phyloP scores from a whole-genome alignment of 2,888 invertebrate species.

The Chloroclysta siterata region DNA sequence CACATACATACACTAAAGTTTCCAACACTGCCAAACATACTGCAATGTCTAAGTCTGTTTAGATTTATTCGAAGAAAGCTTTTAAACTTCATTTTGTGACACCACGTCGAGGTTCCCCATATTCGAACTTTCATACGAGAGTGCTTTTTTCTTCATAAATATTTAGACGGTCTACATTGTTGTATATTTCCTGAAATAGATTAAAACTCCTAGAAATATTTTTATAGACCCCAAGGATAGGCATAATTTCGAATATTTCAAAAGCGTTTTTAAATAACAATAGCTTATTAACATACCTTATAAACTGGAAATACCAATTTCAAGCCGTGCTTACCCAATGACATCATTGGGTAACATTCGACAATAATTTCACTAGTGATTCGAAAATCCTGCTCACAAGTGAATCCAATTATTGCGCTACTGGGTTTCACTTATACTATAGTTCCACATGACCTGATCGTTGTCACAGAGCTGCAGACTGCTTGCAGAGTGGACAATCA shows the following conservation, averaged over 20 bases:
- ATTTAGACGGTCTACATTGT: background rate
- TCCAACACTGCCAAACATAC: background rate
- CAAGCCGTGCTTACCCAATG: too few species aligned
- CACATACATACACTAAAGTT: background rate
- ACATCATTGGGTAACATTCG: too few species aligned
- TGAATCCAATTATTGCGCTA: slow-evolving; percentile 7
- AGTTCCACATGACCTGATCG: slow-evolving; percentile 29
- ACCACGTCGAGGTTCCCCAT: background rate
- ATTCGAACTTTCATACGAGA: background rate
- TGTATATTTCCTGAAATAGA: background rate
- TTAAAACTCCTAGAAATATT: background rate
- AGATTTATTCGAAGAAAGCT: too few species aligned
- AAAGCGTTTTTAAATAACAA: too few species aligned
- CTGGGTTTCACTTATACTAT: slow-evolving; percentile 18
- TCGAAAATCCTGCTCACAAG: too few species aligned
- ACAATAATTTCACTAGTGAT: too few species aligned
- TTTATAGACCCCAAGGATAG: background rate
- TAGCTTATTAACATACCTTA: too few species aligned
- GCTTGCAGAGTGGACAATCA: slow-evolving; percentile 28
- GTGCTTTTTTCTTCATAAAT: background rate
- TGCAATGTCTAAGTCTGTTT: too few species aligned
- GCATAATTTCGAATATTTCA: too few species aligned
- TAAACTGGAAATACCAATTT: too few species aligned
- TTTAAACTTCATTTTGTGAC: too few species aligned
- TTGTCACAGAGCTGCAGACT: slow-evolving; percentile 29